Evolutionary conservation across 2,113 vertebrate species (phyloP), one percentile per base, ranked within the genome.

Genomic region (Melanostigma gelatinosum): DNA sequence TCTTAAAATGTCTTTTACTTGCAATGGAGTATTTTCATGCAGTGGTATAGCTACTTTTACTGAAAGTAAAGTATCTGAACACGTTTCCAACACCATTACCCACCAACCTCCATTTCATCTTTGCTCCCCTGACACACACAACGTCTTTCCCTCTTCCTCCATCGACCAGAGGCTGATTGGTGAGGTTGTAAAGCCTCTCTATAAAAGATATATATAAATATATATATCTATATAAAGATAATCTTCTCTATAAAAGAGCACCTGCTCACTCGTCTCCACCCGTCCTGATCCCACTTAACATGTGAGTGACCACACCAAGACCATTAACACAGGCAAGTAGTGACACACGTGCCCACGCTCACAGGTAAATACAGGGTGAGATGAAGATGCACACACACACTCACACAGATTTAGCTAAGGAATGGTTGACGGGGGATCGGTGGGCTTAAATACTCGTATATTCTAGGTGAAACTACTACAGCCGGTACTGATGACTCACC

Each of bases 211-310:
- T n/a, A n/a, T n/a, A n/a, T n/a, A n/a, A n/a, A n/a, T n/a, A n/a
- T n/a, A n/a, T n/a, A n/a, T n/a, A n/a, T n/a, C n/a, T n/a, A n/a
- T n/a, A n/a, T n/a, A n/a, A n/a, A n/a, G 69, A 69, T 91, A 85
- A 93, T 89, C 85, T 62, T 72, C 87, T 88, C 88, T 87, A 16
- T 75, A 44, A 63, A 70, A 29, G 70, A 83, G 76, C 88, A 89
- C 82, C 86, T 90, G 88, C 72, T 85, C 77, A 55, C 81, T 80
- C 5, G 13, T 36, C 29, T 65, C 3, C 46, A 73, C 48, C 61
- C 69, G 67, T 66, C 62, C 72, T 91, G 86, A 93, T 93, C 90
- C 90, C 83, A 89, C 86, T 92, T 90, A 91, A 67, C 83, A 88
- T 88, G 88, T 88, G 89, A 89, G 75, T 75, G 79, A 86, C 91